Base-by-base conservation (phyloP, 2,797 vertebrate genomes). In the Eulemur rubriventer region DNA sequence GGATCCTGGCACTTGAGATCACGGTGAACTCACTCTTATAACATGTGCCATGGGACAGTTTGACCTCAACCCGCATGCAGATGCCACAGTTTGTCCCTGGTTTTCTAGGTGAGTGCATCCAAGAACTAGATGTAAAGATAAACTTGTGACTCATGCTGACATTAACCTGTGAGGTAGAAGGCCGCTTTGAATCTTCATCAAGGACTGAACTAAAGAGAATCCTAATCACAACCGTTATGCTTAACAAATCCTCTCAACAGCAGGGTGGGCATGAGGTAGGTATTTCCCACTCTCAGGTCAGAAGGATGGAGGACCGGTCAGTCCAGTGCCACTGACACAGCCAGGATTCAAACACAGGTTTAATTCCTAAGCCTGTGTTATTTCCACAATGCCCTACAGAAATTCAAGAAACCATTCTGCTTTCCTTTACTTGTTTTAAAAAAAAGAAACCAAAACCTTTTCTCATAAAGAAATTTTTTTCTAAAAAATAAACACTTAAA, bases 51-150 rank as follows among this genome's bases (percentile, higher is more conserved):
- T 7, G 61, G 69, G 90, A 38, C 94, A 96, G 35, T 80, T 0
- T 92, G 94, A 95, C 61, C 78, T 63, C 84, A 89, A 63, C 8
- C 17, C 20, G 0, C 8, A 6, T 9, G 20, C 73, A 91, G 88
- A 88, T 89, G 87, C 85, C 20, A 4, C 11, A 72, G 18, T 35
- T 88, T 69, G 8, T 59, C 89, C 80, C 69, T 50, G 20, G 50
- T 90, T 61, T 93, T 94, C 57, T 55, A 35, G 85, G 69, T 70
- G 13, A 96, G 73, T 52, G 85, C 41, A 96, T 61, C 46, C 67
- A 82, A 41, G 94, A 57, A 83, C 82, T 38, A 91, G 91, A 96
- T 91, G 69, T 91, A 72, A 91, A 96, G 84, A 96, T 78, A 94
- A 69, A n/a, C 24, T 11, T 52, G 28, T 83, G 91, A 95, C 85